These are phyloP conservation scores for Apis laboriosa DNA, from an alignment of 1,140 invertebrate genomes.

Conservation along the genomic window DNA sequence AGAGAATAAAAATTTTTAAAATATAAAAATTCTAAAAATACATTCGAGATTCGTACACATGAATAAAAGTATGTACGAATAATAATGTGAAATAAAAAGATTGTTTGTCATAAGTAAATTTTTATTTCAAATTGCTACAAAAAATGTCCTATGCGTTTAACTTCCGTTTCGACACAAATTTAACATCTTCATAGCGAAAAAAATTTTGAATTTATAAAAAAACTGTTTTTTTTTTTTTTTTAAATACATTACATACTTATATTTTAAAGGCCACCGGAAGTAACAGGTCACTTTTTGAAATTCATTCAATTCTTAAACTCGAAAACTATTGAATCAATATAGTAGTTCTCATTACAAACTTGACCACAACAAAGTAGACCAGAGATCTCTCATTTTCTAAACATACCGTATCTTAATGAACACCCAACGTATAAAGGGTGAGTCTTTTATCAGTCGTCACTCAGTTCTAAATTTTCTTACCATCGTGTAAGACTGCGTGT, in stretches of 20 bases:
- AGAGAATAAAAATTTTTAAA: too few relatives aligned
- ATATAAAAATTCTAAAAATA: too few relatives aligned
- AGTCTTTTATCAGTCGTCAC: conserved; percentile 1
- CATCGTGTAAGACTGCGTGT: neutral
- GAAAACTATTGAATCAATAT: neutral
- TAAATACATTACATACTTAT: neutral
- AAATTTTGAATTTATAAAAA: neutral
- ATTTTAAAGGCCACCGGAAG: neutral
- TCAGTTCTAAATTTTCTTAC: neutral
- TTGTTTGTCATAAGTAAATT: neutral
- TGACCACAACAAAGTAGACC: neutral
- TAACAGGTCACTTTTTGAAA: neutral
- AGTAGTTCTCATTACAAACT: neutral
- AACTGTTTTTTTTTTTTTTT: neutral
- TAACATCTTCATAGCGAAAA: neutral
- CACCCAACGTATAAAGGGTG: conserved; percentile 15
- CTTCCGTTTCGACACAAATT: conserved; percentile 22
- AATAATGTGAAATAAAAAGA: neutral
- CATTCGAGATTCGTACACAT: too few relatives aligned
- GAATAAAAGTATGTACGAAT: too few relatives aligned
- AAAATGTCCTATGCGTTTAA: conserved; percentile 7
- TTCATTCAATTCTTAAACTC: neutral
- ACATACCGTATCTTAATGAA: neutral
- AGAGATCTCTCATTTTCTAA: conserved; percentile 2
- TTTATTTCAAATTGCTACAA: conserved; percentile 38